Conservation (phyloP, 2,113 vertebrate species). For the Bucco capensis region DNA sequence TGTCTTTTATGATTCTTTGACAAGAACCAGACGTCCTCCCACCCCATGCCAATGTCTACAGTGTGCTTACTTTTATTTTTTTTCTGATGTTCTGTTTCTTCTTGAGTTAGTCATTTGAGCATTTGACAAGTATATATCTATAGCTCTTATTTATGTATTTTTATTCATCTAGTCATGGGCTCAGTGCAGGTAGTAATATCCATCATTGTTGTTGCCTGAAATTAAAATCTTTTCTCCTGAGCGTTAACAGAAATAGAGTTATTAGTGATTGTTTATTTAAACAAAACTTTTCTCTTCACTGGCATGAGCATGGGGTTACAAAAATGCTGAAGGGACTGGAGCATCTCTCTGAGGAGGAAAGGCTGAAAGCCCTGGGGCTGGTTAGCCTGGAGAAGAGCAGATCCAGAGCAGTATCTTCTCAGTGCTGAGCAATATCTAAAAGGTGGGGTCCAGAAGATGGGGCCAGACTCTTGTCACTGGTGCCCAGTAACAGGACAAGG, state of each 20-base stretch:
- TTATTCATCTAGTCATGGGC: background rate
- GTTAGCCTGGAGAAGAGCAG: no score
- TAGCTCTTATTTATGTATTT: background rate
- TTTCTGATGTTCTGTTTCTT: background rate
- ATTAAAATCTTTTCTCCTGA: background rate
- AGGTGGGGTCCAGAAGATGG: no score
- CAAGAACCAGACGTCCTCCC: background rate
- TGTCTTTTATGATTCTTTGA: constrained; percentile 11
- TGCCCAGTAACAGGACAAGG: no score
- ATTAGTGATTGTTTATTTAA: background rate
- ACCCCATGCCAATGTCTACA: background rate
- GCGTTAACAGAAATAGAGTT: background rate
- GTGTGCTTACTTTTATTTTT: background rate
- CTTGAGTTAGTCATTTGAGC: background rate
- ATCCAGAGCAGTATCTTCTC: no score
- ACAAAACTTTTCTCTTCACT: background rate
- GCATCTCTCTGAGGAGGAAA: no score
- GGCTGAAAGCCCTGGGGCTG: no score
- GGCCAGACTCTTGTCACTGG: no score
- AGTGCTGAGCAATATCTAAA: no score
- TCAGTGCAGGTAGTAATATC: background rate
- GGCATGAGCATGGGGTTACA: background rate
- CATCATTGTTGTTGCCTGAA: background rate
- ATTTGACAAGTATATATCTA: background rate
- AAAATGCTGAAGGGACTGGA: no score